Evolutionary conservation across 2,888 invertebrate genomes (phyloP), one percentile per base, ranked within the genome.

Genomic region (Apeira syringaria): DNA sequence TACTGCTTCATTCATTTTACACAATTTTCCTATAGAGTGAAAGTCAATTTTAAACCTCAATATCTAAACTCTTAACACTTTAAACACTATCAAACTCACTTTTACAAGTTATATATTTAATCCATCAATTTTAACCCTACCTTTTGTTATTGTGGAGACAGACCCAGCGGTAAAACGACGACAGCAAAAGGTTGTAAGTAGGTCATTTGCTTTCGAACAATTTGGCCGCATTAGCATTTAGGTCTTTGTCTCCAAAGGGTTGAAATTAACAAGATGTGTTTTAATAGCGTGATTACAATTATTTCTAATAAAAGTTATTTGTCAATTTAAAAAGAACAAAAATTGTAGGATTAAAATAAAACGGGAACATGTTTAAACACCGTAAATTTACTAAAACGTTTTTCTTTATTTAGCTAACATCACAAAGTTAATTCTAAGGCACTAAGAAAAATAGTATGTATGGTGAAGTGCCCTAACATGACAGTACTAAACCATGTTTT

Each of bases 401-500:
- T 8, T 7, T 34, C 10, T 11, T 13, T 26, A 24, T 13, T n/a
- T 11, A 62, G 57, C 76, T 84, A 85, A 71, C 69, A 86, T 87
- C 85, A 85, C 85, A 84, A 77, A 64, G 61, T 60, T 68, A 66
- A 3, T 0, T 64, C 59, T 45, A 87, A 87, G 86, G 86, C 86
- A 86, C 86, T 75, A 64, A 57, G 20, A 58, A 48, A 31, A 38
- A 22, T 61, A 56, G 63, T 78, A 77, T 76, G 71, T 73, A 70
- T 68, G 50, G 52, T 53, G 51, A 59, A 72, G 81, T 80, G 82
- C 84, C 77, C 69, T 59, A 3, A 48, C 2, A 15, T 35, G 8
- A n/a, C n/a, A n/a, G n/a, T n/a, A n/a, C n/a, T n/a, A n/a, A n/a
- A n/a, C n/a, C n/a, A n/a, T n/a, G n/a, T n/a, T n/a, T n/a, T n/a